Conservation (phyloP, 2,797 vertebrate genomes). For the Smutsia temminckii region DNA sequence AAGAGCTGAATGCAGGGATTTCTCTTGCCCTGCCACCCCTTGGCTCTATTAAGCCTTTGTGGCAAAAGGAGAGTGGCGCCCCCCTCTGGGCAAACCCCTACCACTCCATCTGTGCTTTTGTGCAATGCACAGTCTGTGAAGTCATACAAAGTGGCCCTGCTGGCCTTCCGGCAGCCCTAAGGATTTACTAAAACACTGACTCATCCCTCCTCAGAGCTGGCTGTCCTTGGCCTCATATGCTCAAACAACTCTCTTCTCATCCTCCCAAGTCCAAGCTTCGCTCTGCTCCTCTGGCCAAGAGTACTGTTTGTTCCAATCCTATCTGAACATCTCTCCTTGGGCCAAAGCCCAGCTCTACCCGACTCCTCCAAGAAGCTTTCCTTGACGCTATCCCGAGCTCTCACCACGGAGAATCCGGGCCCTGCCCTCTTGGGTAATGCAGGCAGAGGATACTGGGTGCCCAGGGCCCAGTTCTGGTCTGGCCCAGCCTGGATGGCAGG, state of each 20-base stretch:
- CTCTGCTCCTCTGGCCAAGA: background rate
- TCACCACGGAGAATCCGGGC: background rate
- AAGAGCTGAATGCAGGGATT: background rate
- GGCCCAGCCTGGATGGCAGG: background rate
- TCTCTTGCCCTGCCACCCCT: background rate
- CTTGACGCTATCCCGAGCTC: background rate
- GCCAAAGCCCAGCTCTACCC: background rate
- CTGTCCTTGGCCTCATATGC: background rate
- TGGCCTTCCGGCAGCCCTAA: background rate
- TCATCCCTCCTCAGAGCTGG: background rate
- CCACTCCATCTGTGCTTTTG: background rate
- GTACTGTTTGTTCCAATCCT: background rate
- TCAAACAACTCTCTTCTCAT: background rate
- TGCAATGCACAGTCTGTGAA: background rate
- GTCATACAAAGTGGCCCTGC: accelerated
- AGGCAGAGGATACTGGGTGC: background rate
- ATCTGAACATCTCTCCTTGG: background rate
- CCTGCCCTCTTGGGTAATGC: background rate
- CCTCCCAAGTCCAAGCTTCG: background rate
- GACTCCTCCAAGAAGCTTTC: background rate
- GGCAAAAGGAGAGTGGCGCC: background rate
- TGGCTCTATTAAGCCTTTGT: background rate
- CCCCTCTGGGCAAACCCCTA: background rate
- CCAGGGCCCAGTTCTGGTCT: background rate
- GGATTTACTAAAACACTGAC: background rate